A percentile compares a stretch with the other conserved stretches of the same genome.
Conservation (phyloP, 2,888 invertebrate species). For the Timema podura region DNA sequence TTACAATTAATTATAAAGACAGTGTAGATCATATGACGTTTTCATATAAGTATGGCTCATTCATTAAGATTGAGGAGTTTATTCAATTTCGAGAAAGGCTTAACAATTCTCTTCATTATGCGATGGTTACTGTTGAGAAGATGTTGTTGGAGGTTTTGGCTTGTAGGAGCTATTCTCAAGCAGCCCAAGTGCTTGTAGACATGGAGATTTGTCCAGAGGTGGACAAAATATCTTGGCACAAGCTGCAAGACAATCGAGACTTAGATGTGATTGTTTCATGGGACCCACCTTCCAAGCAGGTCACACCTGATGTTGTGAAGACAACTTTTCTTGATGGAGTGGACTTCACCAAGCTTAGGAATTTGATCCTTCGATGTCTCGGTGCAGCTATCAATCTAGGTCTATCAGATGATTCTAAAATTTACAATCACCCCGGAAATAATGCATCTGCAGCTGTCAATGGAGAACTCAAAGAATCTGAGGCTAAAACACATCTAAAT, state of each 20-base stretch:
- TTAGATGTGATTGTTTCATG: slow-evolving; percentile 64
- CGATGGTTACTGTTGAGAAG: slow-evolving; percentile 60
- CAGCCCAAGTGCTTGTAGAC: slow-evolving; percentile 45
- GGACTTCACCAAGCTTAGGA: slow-evolving; percentile 43
- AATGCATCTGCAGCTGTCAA: slow-evolving; percentile 13
- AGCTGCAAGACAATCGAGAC: slow-evolving; percentile 70
- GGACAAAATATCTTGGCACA: slow-evolving; percentile 57
- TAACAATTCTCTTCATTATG: slow-evolving; percentile 76
- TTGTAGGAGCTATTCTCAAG: slow-evolving; percentile 37
- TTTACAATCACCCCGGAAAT: slow-evolving; percentile 10
- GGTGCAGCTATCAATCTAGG: slow-evolving; percentile 26
- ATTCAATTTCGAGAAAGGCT: slow-evolving; percentile 77
- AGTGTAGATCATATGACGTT: slow-evolving; percentile 87
- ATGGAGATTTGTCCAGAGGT: slow-evolving; percentile 58
- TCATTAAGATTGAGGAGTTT: slow-evolving; percentile 87
- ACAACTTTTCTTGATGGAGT: slow-evolving; percentile 36
- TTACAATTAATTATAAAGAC: slow-evolving; percentile 83
- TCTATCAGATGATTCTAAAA: slow-evolving; percentile 5
- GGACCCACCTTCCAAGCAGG: slow-evolving; percentile 46
- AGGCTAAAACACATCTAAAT: too few species aligned
- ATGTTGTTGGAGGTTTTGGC: slow-evolving; percentile 64
- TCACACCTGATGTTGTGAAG: slow-evolving; percentile 20
- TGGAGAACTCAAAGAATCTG: too few species aligned
- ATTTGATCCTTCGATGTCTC: slow-evolving; percentile 39
- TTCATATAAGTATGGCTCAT: slow-evolving; percentile 92